A percentile compares a stretch with the other conserved stretches of the same genome.
These are phyloP conservation scores for Acyrthosiphon pisum DNA, from an alignment of 1,140 invertebrate genomes.

Conservation along the genomic window DNA sequence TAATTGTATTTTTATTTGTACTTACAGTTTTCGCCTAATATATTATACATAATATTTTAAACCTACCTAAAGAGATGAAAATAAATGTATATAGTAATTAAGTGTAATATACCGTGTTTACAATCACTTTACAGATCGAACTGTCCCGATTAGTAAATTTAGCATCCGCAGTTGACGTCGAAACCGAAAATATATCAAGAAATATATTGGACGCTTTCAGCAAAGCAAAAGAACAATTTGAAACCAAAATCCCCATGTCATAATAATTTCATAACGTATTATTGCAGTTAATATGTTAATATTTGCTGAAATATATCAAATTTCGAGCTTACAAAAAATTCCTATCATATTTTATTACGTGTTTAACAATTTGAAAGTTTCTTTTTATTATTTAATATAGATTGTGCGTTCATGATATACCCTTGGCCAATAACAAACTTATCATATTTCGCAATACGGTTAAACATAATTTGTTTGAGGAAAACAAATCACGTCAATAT, in stretches of 20 bases:
- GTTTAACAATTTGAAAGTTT: background rate
- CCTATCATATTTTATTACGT: background rate
- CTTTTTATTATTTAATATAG: too few relatives aligned
- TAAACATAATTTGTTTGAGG: background rate
- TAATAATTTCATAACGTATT: background rate
- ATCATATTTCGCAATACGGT: too few relatives aligned
- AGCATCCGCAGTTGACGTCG: background rate
- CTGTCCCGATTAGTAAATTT: background rate
- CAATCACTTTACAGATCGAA: background rate
- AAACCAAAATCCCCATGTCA: background rate
- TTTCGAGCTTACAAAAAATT: background rate
- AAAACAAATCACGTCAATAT: background rate
- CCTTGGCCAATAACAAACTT: too few relatives aligned
- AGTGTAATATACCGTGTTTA: background rate
- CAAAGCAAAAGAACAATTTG: background rate
- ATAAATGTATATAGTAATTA: background rate
- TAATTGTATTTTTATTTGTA: background rate
- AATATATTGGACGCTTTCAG: conserved; percentile 27
- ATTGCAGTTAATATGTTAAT: background rate
- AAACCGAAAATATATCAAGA: background rate
- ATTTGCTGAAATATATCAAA: background rate
- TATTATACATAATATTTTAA: background rate
- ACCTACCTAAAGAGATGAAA: background rate
- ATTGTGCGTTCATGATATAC: too few relatives aligned
- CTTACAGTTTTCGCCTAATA: background rate